Base-by-base conservation (phyloP, 2,888 invertebrate species). In the Perithous albicinctus region DNA sequence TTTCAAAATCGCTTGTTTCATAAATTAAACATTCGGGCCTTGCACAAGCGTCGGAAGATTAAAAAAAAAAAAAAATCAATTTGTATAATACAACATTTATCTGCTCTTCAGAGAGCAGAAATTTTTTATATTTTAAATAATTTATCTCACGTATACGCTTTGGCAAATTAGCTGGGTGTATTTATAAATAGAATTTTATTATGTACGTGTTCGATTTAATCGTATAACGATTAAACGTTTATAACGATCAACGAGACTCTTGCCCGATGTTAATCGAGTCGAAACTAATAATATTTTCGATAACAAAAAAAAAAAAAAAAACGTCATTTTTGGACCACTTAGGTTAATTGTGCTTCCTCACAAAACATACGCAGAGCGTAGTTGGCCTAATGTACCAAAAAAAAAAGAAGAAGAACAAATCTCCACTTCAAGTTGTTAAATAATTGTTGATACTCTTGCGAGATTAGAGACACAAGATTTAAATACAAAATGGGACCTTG, bases 391-490 rank as follows among this genome's bases (percentile, higher is more conserved):
- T 0, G 7, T 23, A 2, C 48, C 1, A 48, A 67, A 18, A 0
- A n/a, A n/a, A n/a, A n/a, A n/a, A n/a, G n/a, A n/a, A n/a, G n/a
- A n/a, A n/a, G n/a, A n/a, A n/a, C n/a, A n/a, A n/a, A n/a, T n/a
- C n/a, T 43, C 56, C 15, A 59, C 54, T 63, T 74, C 35, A 41
- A 74, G 43, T 69, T 26, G 74, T 80, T 80, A 35, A 80, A 38
- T 54, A 64, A 46, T 80, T 80, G 74, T 80, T 75, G 54, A 69
- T 64, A 64, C n/a, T 43, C 73, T n/a, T 70, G n/a, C 26, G 32
- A 54, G 46, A 74, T 73, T 59, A 51, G 51, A 41, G 48, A 54
- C 41, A n/a, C 46, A 67, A 48, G n/a, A 4, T 35, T 54, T 38
- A 67, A 64, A 59, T 48, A 54, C 70, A 41, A n/a, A n/a, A 48